Percentiles rank a stretch among this genome's conserved stretches.
Evolutionary conservation across 2,797 vertebrate species (phyloP).

Genomic region (Meriones psammophilus): DNA sequence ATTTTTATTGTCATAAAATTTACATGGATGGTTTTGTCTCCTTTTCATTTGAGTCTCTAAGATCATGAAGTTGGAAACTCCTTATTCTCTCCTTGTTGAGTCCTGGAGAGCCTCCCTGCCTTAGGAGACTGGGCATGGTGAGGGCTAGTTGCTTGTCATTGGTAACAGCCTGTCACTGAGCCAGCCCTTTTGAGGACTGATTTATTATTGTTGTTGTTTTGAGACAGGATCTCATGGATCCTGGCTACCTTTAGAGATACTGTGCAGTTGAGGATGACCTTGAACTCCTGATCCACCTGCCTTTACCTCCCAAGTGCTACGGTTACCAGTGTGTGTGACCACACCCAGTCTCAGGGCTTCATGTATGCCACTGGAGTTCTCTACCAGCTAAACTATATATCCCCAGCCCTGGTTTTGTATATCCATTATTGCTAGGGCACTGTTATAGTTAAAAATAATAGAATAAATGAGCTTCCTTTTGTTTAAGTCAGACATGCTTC

Average conservation of each 20-base stretch:
- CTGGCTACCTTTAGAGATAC: not conserved
- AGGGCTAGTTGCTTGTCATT: not conserved
- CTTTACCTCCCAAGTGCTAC: not conserved
- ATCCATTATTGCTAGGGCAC: not conserved
- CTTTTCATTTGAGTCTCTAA: conserved; percentile 58
- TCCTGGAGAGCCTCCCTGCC: not conserved
- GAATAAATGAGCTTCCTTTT: conserved; percentile 1
- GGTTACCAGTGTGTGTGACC: not conserved
- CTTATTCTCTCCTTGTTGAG: not conserved
- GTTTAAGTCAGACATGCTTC: not conserved
- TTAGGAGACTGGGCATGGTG: not conserved
- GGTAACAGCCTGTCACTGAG: not conserved
- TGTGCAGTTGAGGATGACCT: not conserved
- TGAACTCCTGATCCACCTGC: not conserved
- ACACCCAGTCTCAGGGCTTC: not conserved
- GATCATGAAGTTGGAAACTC: conserved; percentile 39
- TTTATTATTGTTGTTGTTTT: not conserved
- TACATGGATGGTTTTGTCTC: conserved; percentile 37
- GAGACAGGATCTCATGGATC: not conserved
- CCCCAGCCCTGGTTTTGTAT: not conserved
- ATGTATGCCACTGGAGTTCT: not conserved
- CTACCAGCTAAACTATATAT: not conserved
- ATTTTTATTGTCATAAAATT: conserved; percentile 46
- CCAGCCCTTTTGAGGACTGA: not conserved
- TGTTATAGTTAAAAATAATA: conserved; percentile 18